These are phyloP conservation scores for Lordiphosa stackelbergi DNA, from an alignment of 1,140 invertebrate genomes.

Conservation along the genomic window DNA sequence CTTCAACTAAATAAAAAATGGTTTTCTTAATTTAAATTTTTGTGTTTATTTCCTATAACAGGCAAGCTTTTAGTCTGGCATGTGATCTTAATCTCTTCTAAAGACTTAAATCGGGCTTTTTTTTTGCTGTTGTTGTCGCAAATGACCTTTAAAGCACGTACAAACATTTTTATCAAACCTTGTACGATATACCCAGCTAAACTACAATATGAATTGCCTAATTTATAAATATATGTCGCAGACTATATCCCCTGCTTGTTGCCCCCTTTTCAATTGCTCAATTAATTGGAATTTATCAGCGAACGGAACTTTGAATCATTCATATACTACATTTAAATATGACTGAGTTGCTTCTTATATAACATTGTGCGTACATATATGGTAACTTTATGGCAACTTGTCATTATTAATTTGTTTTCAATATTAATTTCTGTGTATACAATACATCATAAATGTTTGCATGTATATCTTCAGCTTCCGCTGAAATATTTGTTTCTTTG, in stretches of 20 bases:
- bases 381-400: neutral
- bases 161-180: conserved; percentile 2
- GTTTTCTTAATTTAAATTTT: too few species aligned
- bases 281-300: conserved; percentile 46
- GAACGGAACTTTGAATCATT: conserved; percentile 26
- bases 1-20: too few species aligned
- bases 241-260: conserved; percentile 3
- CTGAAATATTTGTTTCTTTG: conserved; percentile 51
- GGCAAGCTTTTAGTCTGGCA: too few species aligned
- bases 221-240: conserved; percentile 17
- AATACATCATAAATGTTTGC: conserved; percentile 15
- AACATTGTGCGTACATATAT: conserved; percentile 5
- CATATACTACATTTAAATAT: neutral
- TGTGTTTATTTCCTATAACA: too few species aligned
- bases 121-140: neutral
- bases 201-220: conserved; percentile 14
- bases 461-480: conserved; percentile 13
- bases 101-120: neutral
- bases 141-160: too few species aligned
- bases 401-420: too few species aligned
- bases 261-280: conserved; percentile 29
- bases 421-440: neutral
- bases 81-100: too few species aligned
- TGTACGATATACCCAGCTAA: conserved; percentile 12
- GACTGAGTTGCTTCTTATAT: conserved; percentile 18